Evolutionary conservation across 2,113 vertebrate species (phyloP).

Genomic region (Hirundichthys speculiger): DNA sequence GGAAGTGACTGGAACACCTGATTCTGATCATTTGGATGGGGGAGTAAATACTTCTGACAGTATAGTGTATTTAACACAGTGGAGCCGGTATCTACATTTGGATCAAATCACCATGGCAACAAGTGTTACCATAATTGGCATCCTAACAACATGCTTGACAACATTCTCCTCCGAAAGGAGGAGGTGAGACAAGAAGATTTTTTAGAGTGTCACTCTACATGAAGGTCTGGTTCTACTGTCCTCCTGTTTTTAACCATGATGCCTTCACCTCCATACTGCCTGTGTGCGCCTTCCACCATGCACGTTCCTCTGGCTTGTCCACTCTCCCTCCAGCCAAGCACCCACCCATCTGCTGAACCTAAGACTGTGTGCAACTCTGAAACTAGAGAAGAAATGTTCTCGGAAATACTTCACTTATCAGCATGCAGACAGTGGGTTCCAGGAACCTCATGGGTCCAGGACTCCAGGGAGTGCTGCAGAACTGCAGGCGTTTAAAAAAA

Average conservation of each 20-base stretch:
- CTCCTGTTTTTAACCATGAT: constrained; percentile 38
- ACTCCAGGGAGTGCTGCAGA: constrained; percentile 17
- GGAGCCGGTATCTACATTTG: constrained; percentile 4
- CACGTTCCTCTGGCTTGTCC: constrained; percentile 61
- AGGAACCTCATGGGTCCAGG: neutral
- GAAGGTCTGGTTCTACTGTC: neutral
- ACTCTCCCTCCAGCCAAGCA: constrained; percentile 56
- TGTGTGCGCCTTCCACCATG: constrained; percentile 44
- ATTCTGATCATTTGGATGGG: no score
- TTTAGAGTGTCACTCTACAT: neutral
- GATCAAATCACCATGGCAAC: constrained; percentile 44
- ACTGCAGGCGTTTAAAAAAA: neutral
- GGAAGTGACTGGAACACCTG: no score
- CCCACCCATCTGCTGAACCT: constrained; percentile 62
- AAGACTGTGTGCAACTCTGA: constrained; percentile 59
- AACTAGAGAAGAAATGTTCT: constrained; percentile 35
- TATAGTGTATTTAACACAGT: neutral
- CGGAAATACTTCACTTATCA: constrained; percentile 45
- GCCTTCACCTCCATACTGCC: no score
- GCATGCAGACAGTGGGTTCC: constrained; percentile 35
- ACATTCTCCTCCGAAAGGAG: no score
- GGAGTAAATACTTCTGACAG: no score
- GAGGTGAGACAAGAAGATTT: constrained; percentile 8
- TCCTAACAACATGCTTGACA: constrained; percentile 6
- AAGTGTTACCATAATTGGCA: constrained; percentile 6